phyloP scores from a whole-genome alignment of 2,113 vertebrate species.

The Progne subis region DNA sequence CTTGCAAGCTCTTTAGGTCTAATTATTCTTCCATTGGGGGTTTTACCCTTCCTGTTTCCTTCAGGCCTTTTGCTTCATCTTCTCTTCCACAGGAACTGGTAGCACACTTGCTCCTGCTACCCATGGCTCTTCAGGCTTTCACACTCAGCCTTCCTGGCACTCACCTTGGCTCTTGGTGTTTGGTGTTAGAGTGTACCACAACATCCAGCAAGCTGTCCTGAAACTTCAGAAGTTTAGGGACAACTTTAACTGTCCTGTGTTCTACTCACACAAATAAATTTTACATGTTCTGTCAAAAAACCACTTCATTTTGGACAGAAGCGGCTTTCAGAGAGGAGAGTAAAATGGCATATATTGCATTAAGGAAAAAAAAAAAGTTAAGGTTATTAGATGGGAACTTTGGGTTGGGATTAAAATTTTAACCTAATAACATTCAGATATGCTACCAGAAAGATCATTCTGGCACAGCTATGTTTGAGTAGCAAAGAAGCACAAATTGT shows the following conservation, averaged over 20 bases:
- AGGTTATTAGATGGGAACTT: background rate
- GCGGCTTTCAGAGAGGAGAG: background rate
- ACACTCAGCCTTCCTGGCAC: background rate
- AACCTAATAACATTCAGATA: background rate
- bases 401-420: background rate
- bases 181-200: accelerated
- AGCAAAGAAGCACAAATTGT: background rate
- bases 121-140: accelerated
- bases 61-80: background rate
- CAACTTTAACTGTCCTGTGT: background rate
- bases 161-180: background rate
- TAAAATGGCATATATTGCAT: background rate
- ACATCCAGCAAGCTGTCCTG: background rate
- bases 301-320: background rate
- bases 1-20: background rate
- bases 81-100: background rate
- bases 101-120: background rate
- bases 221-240: background rate
- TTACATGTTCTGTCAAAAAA: background rate
- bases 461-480: background rate
- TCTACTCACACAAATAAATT: background rate
- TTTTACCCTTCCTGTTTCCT: background rate
- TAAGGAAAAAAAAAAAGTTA: background rate
- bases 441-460: background rate
- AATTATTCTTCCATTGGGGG: background rate